Conservation (phyloP, 2,113 vertebrate species). For the Noturus placidus region DNA sequence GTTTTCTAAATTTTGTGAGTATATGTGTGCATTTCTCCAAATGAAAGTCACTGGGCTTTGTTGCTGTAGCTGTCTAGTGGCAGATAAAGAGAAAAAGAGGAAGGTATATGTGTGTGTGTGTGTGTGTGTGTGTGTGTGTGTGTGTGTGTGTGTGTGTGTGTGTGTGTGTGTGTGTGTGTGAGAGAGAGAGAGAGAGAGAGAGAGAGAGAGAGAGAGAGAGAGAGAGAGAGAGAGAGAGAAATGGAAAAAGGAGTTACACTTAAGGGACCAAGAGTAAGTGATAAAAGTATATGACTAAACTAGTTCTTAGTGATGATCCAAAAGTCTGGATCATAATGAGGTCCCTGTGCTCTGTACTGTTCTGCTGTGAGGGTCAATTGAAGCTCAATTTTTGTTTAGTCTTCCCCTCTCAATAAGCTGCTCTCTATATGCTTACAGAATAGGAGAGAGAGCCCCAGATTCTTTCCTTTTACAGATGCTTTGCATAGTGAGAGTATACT, state of each 20-base stretch:
- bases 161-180: neutral
- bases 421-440: constrained; percentile 21
- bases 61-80: neutral
- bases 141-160: neutral
- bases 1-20: constrained; percentile 4
- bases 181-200: neutral
- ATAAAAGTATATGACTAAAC: neutral
- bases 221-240: neutral
- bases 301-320: constrained; percentile 25
- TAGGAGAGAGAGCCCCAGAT: neutral
- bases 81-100: neutral
- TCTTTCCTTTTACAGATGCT: neutral
- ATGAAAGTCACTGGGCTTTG: constrained; percentile 15
- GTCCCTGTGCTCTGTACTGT: constrained; percentile 9
- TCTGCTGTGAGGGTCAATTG: neutral
- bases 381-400: neutral
- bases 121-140: neutral
- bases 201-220: neutral
- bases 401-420: constrained; percentile 21
- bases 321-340: constrained; percentile 42
- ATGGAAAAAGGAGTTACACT: neutral
- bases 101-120: neutral
- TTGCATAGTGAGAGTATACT: neutral
- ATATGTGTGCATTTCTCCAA: constrained; percentile 3
- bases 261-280: neutral